These are phyloP conservation scores for Siderastrea siderea DNA, from an alignment of 92 coral and sea anemone species.

Conservation along the genomic window DNA sequence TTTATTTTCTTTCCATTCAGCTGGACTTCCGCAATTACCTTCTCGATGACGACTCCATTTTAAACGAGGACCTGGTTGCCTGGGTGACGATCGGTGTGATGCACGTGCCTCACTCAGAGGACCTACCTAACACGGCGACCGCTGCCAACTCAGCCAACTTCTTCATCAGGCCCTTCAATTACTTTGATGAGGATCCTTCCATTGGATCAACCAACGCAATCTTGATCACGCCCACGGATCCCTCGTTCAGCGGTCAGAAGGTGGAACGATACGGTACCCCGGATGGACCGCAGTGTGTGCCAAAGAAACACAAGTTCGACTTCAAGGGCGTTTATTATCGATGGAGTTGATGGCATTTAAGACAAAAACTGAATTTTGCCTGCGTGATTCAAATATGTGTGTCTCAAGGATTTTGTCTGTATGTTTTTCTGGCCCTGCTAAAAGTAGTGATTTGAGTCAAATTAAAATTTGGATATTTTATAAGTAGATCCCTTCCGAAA, in stretches of 20 bases:
- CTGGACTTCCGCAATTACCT: slow-evolving; percentile 85
- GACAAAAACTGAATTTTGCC: too few relatives aligned
- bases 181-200: slow-evolving; percentile 95
- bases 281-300: slow-evolving; percentile 79
- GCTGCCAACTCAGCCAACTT: slow-evolving; percentile 81
- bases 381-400: too few relatives aligned
- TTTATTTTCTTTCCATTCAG: background rate
- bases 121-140: slow-evolving; percentile 93
- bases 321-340: slow-evolving; percentile 55
- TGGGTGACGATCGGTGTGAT: slow-evolving; percentile 93
- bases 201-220: slow-evolving; percentile 86
- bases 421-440: too few relatives aligned
- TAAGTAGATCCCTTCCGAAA: too few relatives aligned
- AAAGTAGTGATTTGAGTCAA: too few relatives aligned
- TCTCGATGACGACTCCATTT: slow-evolving; percentile 78
- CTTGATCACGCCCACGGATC: slow-evolving; percentile 72
- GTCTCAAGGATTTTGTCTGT: too few relatives aligned
- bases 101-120: slow-evolving; percentile 96
- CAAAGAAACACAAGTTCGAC: slow-evolving; percentile 51
- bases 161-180: slow-evolving; percentile 94
- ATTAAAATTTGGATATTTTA: too few relatives aligned
- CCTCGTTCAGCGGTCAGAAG: slow-evolving; percentile 40
- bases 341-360: background rate
- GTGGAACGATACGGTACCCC: slow-evolving; percentile 88
- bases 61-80: slow-evolving; percentile 92